Evolutionary conservation across 1,140 invertebrate species (phyloP).

Genomic region (Brachionus asplanchnoidis): DNA sequence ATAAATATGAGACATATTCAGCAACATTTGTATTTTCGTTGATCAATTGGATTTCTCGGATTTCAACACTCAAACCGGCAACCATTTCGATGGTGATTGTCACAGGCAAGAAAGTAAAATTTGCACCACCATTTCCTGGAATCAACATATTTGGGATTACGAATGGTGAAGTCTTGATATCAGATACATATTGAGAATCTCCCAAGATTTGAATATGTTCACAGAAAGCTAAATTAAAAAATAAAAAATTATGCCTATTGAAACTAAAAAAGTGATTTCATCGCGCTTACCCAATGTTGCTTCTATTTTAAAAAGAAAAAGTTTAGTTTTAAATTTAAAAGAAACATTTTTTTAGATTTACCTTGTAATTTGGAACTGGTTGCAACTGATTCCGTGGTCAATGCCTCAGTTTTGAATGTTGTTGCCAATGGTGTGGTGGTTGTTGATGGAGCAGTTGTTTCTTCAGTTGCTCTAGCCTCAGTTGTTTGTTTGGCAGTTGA

Average conservation of each 20-base stretch:
- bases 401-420: not conserved
- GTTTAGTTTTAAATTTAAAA: too few species aligned
- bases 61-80: not conserved
- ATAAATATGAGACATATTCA: not conserved
- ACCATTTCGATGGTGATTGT: not conserved
- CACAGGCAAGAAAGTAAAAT: not conserved
- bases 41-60: not conserved
- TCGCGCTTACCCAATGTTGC: too few species aligned
- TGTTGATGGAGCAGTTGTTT: not conserved
- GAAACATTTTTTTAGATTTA: too few species aligned
- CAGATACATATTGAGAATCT: not conserved
- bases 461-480: not conserved
- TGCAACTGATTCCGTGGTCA: not conserved
- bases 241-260: too few species aligned
- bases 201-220: not conserved
- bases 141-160: not conserved
- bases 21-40: not conserved
- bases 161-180: not conserved
- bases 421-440: too few species aligned
- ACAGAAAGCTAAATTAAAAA: not conserved
- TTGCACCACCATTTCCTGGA: not conserved
- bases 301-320: too few species aligned
- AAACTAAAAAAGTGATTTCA: too few species aligned
- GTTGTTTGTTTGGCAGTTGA: not conserved
- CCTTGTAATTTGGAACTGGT: too few species aligned